phyloP scores from a whole-genome alignment of 2,797 vertebrate species.

The Saguinus oedipus region DNA sequence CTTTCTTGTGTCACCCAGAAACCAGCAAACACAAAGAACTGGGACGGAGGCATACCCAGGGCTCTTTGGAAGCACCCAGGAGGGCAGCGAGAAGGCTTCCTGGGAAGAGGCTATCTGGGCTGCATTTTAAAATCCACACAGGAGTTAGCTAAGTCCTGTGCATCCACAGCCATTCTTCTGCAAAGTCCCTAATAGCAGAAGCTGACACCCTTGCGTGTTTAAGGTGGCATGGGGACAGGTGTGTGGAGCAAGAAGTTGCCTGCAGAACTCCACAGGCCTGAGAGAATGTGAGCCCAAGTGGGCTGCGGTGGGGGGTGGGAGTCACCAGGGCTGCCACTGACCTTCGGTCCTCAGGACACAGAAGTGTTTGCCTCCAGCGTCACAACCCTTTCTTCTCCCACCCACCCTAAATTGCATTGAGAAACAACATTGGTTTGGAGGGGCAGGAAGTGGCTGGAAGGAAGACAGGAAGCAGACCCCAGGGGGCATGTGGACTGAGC shows the following conservation, averaged over 20 bases:
- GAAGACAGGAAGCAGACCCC: not conserved
- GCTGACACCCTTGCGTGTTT: not conserved
- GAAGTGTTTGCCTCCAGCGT: accelerated
- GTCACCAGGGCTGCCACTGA: not conserved
- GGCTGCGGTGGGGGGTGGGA: not conserved
- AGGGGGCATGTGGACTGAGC: not conserved
- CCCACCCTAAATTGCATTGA: not conserved
- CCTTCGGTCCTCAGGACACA: not conserved
- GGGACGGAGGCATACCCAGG: not conserved
- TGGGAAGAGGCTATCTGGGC: not conserved
- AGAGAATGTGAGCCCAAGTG: too few species aligned
- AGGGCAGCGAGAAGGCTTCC: too few species aligned
- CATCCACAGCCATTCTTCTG: not conserved
- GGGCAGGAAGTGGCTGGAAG: not conserved
- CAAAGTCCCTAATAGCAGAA: not conserved
- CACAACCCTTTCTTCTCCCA: not conserved
- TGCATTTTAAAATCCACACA: not conserved
- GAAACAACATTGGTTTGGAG: not conserved
- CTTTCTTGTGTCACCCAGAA: not conserved
- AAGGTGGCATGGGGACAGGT: not conserved
- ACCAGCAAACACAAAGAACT: not conserved
- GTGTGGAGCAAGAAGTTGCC: not conserved
- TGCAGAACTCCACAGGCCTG: not conserved
- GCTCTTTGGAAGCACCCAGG: not conserved
- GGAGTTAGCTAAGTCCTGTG: not conserved